Evolutionary conservation across 2,113 vertebrate species (phyloP).

Genomic region (Archocentrus centrarchus): DNA sequence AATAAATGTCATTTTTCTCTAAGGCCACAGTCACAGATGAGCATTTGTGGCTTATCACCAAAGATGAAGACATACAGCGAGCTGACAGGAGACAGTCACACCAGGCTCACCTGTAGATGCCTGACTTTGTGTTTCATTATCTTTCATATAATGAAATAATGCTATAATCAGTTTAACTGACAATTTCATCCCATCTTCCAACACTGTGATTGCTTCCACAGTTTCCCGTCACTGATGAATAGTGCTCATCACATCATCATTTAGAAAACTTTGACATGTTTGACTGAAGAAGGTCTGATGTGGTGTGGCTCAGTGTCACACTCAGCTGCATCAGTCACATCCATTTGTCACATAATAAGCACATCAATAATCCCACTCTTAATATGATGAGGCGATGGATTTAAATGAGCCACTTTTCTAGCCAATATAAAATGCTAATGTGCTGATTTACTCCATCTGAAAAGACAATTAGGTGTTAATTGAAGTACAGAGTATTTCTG

Average conservation of each 20-base stretch:
- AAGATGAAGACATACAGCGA: background rate
- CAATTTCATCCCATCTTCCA: background rate
- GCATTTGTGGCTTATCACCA: too few relatives aligned
- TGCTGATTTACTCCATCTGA: constrained; percentile 31
- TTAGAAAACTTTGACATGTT: background rate
- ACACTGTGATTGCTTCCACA: background rate
- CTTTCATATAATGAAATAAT: background rate
- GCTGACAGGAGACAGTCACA: background rate
- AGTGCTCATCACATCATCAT: background rate
- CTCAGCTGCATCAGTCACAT: constrained; percentile 18
- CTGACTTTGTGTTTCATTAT: background rate
- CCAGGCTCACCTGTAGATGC: background rate
- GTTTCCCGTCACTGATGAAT: background rate
- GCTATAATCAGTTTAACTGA: background rate
- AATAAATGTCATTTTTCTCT: background rate
- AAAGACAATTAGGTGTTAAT: constrained; percentile 39
- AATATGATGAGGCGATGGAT: constrained; percentile 9
- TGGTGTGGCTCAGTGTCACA: background rate
- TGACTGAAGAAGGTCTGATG: background rate
- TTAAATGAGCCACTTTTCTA: constrained; percentile 9
- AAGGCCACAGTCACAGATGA: background rate
- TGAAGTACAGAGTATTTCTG: background rate
- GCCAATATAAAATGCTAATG: background rate
- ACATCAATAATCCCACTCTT: background rate
- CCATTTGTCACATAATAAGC: background rate